Evolutionary conservation across 2,113 vertebrate species (phyloP).

Genomic region (Bagarius yarrelli): DNA sequence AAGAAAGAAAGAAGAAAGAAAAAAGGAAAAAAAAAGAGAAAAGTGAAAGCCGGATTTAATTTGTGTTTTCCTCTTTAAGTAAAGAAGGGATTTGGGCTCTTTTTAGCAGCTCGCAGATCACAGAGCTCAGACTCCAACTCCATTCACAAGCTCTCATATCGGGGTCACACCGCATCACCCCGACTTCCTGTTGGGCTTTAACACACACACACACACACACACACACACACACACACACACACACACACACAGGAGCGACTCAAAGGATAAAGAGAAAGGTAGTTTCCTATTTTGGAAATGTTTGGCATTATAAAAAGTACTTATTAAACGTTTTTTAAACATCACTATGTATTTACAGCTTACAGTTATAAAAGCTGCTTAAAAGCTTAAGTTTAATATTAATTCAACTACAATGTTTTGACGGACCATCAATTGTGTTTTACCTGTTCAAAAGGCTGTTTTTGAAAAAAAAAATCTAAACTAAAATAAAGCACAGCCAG

Average conservation of each 20-base stretch:
- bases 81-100: conserved; percentile 61
- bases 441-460: not conserved
- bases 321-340: too few relatives aligned
- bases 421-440: too few relatives aligned
- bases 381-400: not conserved
- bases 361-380: not conserved
- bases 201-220: conserved; percentile 18
- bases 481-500: not conserved
- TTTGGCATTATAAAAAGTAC: too few relatives aligned
- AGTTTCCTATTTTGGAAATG: conserved; percentile 61
- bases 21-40: not conserved
- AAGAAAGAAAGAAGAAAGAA: not conserved
- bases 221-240: conserved; percentile 26
- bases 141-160: conserved; percentile 62
- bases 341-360: too few relatives aligned
- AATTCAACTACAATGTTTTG: not conserved
- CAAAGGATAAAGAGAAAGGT: conserved; percentile 56
- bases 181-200: conserved; percentile 57
- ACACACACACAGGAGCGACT: conserved; percentile 38
- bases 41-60: not conserved
- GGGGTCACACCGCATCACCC: conserved; percentile 60
- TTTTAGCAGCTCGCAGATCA: conserved; percentile 65
- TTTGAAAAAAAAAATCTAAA: not conserved
- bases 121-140: conserved; percentile 63
- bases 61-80: conserved; percentile 49